phyloP scores from a whole-genome alignment of 2,113 vertebrate genomes.

The Catharus fuscescens region DNA sequence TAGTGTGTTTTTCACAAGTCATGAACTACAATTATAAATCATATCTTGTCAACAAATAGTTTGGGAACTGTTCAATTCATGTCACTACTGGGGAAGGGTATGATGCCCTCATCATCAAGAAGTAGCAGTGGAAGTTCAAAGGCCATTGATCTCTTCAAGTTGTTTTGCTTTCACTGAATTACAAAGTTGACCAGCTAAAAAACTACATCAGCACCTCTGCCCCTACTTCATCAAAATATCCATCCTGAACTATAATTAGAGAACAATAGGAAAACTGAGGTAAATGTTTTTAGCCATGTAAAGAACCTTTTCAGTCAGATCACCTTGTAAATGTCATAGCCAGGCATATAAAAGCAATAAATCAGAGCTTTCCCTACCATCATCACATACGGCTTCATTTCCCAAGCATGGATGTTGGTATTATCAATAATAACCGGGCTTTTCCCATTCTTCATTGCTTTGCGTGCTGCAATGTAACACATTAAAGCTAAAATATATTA shows the following conservation, averaged over 20 bases:
- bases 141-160: not conserved
- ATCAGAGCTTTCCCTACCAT: slow-evolving; percentile 76
- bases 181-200: not conserved
- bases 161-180: not conserved
- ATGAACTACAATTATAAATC: not conserved
- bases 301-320: not conserved
- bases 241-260: not conserved
- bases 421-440: slow-evolving; percentile 84
- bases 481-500: slow-evolving; percentile 36
- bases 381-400: slow-evolving; percentile 83
- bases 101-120: not conserved
- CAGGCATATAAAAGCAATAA: slow-evolving; percentile 51
- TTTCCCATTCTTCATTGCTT: slow-evolving; percentile 81
- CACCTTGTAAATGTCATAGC: not conserved
- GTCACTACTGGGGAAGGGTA: not conserved
- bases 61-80: not conserved
- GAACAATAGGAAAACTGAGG: not conserved
- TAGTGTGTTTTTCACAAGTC: not conserved
- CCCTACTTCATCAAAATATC: not conserved
- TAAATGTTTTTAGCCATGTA: not conserved
- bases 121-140: not conserved
- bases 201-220: not conserved
- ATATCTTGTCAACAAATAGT: not conserved
- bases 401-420: slow-evolving; percentile 84
- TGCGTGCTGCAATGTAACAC: slow-evolving; percentile 77